Evolutionary conservation across 2,797 vertebrate species (phyloP), one percentile per base, ranked within the genome.

Genomic region (Gymnodraco acuticeps): DNA sequence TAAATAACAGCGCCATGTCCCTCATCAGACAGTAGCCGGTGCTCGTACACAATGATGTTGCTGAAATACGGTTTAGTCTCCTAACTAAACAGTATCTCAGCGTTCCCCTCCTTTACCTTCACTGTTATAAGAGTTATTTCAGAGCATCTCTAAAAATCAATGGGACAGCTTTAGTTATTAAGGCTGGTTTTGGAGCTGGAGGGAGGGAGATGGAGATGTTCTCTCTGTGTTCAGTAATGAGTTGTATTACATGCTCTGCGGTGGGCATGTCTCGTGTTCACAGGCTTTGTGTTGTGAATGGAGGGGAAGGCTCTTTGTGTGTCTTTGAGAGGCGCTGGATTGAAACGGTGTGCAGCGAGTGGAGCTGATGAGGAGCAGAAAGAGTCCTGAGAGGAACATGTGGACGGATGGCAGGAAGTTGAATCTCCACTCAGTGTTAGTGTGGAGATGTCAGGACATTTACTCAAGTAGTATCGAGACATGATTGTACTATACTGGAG

Each of bases 221-320:
- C 64, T 75, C 73, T 69, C 81, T 70, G 73, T 4, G 87, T 82
- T 83, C 91, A 69, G 90, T 94, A 92, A 94, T 92, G 90, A 93
- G 88, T 87, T 93, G 88, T 90, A 93, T 94, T 93, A 93, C 92
- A 92, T 90, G 92, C 88, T 91, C 92, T 88, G 92, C 86, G 91
- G 92, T 90, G 87, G 87, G 90, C 88, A 85, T 82, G 92, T 90
- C 93, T 90, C 81, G 83, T 89, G 87, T 90, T 90, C 45, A 75
- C 71, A 83, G 89, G 86, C 83, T 89, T 82, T 84, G 82, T 75
- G 46, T 74, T 56, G 65, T 88, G 89, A 91, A 88, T 85, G 82
- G 80, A 83, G 78, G 70, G 77, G 88, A 87, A 86, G 83, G 81
- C 88, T 89, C 88, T 93, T 92, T 91, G 90, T 90, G 88, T 90